Evolutionary conservation across 2,888 invertebrate genomes (phyloP), one percentile per base, ranked within the genome.

Genomic region (Lampropteryx suffumata): DNA sequence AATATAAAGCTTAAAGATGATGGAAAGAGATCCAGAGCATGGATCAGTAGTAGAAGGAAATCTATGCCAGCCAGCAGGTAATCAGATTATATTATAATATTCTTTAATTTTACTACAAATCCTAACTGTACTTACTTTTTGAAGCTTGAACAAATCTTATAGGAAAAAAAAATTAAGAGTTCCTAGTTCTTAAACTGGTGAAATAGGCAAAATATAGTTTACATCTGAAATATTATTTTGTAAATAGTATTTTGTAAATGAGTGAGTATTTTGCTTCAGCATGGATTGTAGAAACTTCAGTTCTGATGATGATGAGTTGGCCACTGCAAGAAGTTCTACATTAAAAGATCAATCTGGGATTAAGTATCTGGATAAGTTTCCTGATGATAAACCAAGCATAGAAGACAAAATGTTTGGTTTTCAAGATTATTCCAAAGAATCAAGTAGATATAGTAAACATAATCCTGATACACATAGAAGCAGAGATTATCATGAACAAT

Each of bases 21-120:
- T 30, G n/a, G 27, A 26, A 2, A 21, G 1, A 55, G 26, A 13
- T 9, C 45, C n/a, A 35, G 54, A 28, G 59, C 54, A 32, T 66
- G 32, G 50, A 75, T 84, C 46, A 69, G 54, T 21, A 57, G 69
- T 33, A 76, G 84, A 61, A 67, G 82, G 24, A 84, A 84, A 57
- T 84, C 83, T 26, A 75, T 80, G 71, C 74, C 79, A 28, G 67
- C 62, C 50, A 41, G 59, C n/a, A 73, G 72, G 85, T 84, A 67
- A 66, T 50, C 6, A 6, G 24, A 24, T 24, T 21, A 24, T 6
- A 24, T 7, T 24, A 24, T 7, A 2, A 4, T 24, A 24, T 5
- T 24, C 7, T 24, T 7, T 5, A 24, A 7, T 24, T 7, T 24
- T 5, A 2, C 7, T 24, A 6, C 7, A 24, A 7, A n/a, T n/a